Evolutionary conservation across 2,113 vertebrate species (phyloP), one percentile per base, ranked within the genome.

Genomic region (Neofelis nebulosa): DNA sequence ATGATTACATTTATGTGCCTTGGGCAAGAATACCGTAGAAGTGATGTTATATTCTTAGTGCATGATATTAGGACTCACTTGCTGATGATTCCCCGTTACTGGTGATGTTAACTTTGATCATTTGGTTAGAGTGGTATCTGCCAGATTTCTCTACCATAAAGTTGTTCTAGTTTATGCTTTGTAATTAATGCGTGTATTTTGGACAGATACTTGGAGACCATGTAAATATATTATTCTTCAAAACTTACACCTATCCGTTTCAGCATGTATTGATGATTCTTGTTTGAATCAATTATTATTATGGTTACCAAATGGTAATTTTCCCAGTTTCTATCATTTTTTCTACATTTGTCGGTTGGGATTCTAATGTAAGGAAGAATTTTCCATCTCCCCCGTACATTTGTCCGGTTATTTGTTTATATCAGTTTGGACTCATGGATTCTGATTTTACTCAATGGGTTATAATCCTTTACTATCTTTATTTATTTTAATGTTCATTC

Each of bases 401-500:
- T 76, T 52, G 33, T 80, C n/a, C 71, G 15, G 21, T 50, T 63
- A 45, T 29, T 97, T 78, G 41, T 86, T 96, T 94, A 48, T 74
- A 69, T 79, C 12, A 61, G 1, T 73, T 27, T 86, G 25, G 33
- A 85, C 25, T 86, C 73, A 25, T 90, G 73, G 57, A 79, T 96
- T 83, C 36, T 80, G 79, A 55, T 68, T 73, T 52, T 78, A 76
- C 95, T 92, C n/a, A 82, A 29, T 13, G 93, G 41, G 29, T 85
- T 87, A 41, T 91, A 41, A 38, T 66, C 9, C 15, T 79, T 91
- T 85, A 38, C 2, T 7, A 41, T 68, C 29, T 93, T 88, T 52
- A 86, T 50, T 90, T 69, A 91, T 87, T 94, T 86, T 82, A 50
- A 74, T 84, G n/a, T 68, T 76, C n/a, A n/a, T 88, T 21, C 50